Evolutionary conservation across 2,888 invertebrate species (phyloP), one percentile per base, ranked within the genome.

Genomic region (Sinohyriopsis cumingii): DNA sequence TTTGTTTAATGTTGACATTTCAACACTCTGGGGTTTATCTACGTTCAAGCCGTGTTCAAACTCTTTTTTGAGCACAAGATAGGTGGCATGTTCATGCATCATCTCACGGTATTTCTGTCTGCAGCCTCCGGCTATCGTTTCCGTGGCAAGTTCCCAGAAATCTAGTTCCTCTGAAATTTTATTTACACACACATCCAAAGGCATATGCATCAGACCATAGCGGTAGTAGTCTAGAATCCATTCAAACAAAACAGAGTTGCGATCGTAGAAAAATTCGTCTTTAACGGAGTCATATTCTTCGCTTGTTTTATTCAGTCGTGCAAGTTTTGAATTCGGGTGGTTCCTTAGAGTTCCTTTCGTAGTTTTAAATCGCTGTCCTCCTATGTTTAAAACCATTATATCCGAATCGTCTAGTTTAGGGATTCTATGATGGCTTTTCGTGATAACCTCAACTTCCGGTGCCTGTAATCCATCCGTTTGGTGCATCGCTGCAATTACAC

Each of bases 211-310:
- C 20, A 72, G 70, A 5, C 83, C 84, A 6, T 72, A 73, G 1
- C 82, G 77, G 59, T 79, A 80, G 59, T 68, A 82, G 62, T 83
- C 82, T 19, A 85, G 59, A 33, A 85, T 78, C 54, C 70, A 78
- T 19, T 61, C 66, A 71, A 85, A 83, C 25, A 82, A 59, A 6
- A 71, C 71, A 0, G 85, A 81, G 67, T 84, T 84, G 57, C 84
- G 69, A 69, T 85, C 85, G 63, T 83, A 84, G 68, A 81, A 85
- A 65, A 79, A 82, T 63, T 79, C 79, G 15, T 69, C 55, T 5
- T 68, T 59, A 19, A 61, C 59, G 45, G 19, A 45, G 65, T 71
- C 68, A 67, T 65, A 76, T 45, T 72, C 60, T 65, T 72, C 76
- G 65, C 68, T 60, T 19, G 65, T 54, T 60, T 72, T 57, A 20